phyloP scores from a whole-genome alignment of 2,888 invertebrate species.

The Drosophila lutescens region DNA sequence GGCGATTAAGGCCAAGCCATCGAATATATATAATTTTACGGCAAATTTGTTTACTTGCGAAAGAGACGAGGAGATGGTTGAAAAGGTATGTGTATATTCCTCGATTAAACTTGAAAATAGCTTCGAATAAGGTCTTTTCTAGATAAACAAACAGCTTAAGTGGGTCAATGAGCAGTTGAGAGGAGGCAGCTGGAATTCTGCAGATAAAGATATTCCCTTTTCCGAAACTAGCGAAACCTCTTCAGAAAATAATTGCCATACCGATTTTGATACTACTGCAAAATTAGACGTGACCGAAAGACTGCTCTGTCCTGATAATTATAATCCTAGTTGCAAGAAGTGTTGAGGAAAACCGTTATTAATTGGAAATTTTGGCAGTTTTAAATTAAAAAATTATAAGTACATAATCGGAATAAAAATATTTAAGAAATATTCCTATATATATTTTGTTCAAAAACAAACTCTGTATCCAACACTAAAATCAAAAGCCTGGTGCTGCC shows the following conservation, averaged over 20 bases:
- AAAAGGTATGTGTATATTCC: constrained; percentile 15
- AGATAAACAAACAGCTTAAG: constrained; percentile 60
- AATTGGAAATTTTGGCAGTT: background rate
- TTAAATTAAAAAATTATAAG: too few species aligned
- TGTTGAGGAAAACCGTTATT: background rate
- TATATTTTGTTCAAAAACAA: background rate
- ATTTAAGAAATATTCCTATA: background rate
- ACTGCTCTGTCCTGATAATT: constrained; percentile 44
- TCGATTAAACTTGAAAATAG: background rate
- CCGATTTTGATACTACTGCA: too few species aligned
- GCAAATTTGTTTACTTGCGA: constrained; percentile 40
- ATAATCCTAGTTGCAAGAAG: constrained; percentile 50
- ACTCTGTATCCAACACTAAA: constrained; percentile 1
- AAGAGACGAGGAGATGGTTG: constrained; percentile 18
- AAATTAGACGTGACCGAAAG: background rate
- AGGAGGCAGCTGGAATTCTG: constrained; percentile 36
- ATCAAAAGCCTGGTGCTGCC: background rate
- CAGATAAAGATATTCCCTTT: constrained; percentile 43
- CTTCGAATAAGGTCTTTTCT: too few species aligned
- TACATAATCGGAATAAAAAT: background rate
- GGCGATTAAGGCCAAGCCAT: constrained; percentile 32
- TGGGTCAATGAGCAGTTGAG: constrained; percentile 51
- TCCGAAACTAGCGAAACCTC: constrained; percentile 21
- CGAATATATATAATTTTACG: constrained; percentile 40
- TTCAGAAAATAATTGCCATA: constrained; percentile 14